Evolutionary conservation across 92 coral and sea anemone genomes (phyloP).

Genomic region (Epizoanthus rinbou): DNA sequence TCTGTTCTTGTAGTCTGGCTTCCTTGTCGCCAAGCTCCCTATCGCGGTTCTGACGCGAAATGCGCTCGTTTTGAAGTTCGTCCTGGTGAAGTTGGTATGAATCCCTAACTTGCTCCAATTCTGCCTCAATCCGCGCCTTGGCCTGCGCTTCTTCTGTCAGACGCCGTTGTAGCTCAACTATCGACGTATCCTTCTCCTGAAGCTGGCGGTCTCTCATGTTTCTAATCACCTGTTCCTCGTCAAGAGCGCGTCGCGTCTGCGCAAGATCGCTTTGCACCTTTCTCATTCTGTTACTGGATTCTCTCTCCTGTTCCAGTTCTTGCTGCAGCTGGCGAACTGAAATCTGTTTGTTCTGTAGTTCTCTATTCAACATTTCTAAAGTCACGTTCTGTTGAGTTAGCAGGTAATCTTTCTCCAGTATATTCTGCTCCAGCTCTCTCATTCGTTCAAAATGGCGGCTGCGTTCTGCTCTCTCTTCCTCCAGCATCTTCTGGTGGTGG

Average conservation of each 20-base stretch:
- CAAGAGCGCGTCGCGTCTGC: slow-evolving; percentile 65
- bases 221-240: slow-evolving; percentile 71
- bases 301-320: slow-evolving; percentile 74
- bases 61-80: slow-evolving; percentile 75
- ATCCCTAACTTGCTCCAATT: slow-evolving; percentile 62
- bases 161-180: slow-evolving; percentile 54
- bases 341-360: slow-evolving; percentile 55
- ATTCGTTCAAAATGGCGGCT: slow-evolving; percentile 64
- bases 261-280: slow-evolving; percentile 69
- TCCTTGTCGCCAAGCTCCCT: slow-evolving; percentile 64
- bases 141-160: slow-evolving; percentile 56
- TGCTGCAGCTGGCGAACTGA: slow-evolving; percentile 63
- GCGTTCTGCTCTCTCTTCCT: slow-evolving; percentile 69
- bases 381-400: slow-evolving; percentile 56
- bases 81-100: slow-evolving; percentile 71
- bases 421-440: slow-evolving; percentile 54
- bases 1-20: slow-evolving; percentile 61
- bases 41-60: slow-evolving; percentile 72
- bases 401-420: slow-evolving; percentile 52
- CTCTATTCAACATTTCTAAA: slow-evolving; percentile 53
- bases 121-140: slow-evolving; percentile 62
- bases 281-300: slow-evolving; percentile 46
- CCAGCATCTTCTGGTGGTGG: slow-evolving; percentile 78
- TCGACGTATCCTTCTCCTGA: slow-evolving; percentile 64
- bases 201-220: slow-evolving; percentile 73